Evolutionary conservation across 2,113 vertebrate species (phyloP).

Genomic region (Phylloscopus trochiloides): DNA sequence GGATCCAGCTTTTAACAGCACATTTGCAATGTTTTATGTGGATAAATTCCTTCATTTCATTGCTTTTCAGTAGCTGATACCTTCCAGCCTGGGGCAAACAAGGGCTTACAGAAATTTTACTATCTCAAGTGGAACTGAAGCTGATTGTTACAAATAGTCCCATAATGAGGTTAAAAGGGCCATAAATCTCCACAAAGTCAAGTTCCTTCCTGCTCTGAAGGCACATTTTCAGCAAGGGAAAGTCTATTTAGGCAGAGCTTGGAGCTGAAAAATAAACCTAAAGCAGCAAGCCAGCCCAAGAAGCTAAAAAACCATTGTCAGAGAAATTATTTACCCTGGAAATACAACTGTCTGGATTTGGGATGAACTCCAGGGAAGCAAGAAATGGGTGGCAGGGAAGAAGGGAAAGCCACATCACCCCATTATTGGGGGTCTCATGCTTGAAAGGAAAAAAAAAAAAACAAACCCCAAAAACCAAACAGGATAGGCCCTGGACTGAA

Average conservation of each 20-base stretch:
- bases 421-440: rapidly evolving
- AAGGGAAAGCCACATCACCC: background rate
- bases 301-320: background rate
- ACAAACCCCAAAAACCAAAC: too few relatives aligned
- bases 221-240: background rate
- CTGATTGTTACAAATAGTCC: slow-evolving; percentile 44
- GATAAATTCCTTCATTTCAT: background rate
- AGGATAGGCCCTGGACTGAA: background rate
- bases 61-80: background rate
- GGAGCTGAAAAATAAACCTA: background rate
- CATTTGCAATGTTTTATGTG: background rate
- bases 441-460: background rate
- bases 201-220: slow-evolving; percentile 51
- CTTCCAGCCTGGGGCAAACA: background rate
- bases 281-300: background rate
- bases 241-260: background rate
- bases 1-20: background rate
- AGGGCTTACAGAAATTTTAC: background rate
- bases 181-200: slow-evolving; percentile 52
- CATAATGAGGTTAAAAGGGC: slow-evolving; percentile 44
- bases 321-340: background rate
- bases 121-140: slow-evolving; percentile 36
- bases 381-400: background rate
- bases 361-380: background rate
- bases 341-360: background rate